Evolutionary conservation across 2,797 vertebrate species (phyloP).

Genomic region (Molossus alvarezi): DNA sequence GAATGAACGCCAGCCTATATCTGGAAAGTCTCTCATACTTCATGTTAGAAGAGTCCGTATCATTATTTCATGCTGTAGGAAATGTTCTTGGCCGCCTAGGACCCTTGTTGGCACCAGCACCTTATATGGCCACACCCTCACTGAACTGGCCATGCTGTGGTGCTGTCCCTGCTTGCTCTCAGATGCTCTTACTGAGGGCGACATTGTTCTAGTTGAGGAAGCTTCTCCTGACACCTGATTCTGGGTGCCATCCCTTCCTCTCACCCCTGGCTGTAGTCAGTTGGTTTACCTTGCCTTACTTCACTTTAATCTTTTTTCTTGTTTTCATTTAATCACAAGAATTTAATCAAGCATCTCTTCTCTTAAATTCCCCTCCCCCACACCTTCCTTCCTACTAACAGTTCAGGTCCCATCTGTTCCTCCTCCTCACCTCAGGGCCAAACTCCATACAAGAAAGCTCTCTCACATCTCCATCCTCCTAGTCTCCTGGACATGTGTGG

Average conservation of each 20-base stretch:
- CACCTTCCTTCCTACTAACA: not conserved
- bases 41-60: not conserved
- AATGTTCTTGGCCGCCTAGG: accelerated
- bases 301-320: not conserved
- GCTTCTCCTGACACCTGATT: not conserved
- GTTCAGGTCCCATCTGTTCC: not conserved
- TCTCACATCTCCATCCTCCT: not conserved
- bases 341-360: not conserved
- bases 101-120: not conserved
- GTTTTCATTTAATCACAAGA: not conserved
- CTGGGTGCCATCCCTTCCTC: not conserved
- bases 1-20: not conserved
- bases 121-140: accelerated
- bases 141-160: not conserved
- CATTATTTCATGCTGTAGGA: not conserved
- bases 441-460: accelerated
- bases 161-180: not conserved
- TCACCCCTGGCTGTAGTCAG: accelerated
- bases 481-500: not conserved
- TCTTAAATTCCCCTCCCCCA: no score
- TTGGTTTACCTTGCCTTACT: not conserved
- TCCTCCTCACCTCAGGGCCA: not conserved
- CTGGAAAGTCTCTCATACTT: not conserved
- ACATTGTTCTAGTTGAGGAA: not conserved
- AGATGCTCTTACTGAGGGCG: accelerated